Evolutionary conservation across 2,113 vertebrate genomes (phyloP), one percentile per base, ranked within the genome.

Genomic region (Tricholaema leucomelas): DNA sequence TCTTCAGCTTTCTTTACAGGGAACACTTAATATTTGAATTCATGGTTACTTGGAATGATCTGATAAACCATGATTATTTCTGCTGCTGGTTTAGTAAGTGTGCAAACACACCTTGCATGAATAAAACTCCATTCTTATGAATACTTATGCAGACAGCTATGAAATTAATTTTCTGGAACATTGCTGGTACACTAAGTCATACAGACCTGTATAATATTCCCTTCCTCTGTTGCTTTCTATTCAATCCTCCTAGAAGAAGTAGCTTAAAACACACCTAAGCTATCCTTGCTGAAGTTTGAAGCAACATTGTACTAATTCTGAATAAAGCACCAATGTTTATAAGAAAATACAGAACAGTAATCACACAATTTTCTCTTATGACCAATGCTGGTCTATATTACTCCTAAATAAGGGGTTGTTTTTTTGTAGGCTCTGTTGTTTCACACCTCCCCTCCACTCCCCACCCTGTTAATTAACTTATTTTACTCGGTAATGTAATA

Each of bases 81-180:
- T 85, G 20, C 21, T 85, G 20, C 17, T 25, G 55, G 24, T 81
- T 85, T 59, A 87, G 42, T 42, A 30, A 55, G 44, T 23, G 21
- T 59, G 25, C 48, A 77, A 77, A 81, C 55, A 76, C 0, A 3
- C n/a, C 73, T 58, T 30, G 30, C 27, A 55, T 73, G 50, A 77
- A 73, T 28, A 94, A 77, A 81, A 81, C 64, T 77, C 44, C 2
- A 0, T 73, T 92, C 35, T 55, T 50, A 59, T 69, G 31, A 84
- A 81, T 44, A 73, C 18, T 85, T 78, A 33, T 15, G 42, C 64
- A 72, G 42, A 71, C 24, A 64, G 50, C 50, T 69, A 69, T 25
- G 36, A 87, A 77, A 90, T 87, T 73, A 63, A 81, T 50, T 85
- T 85, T 87, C 65, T 65, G 19, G 40, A 54, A 73, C 81, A 87